Percentiles rank a stretch among this genome's conserved stretches.
Conservation (phyloP, 2,888 invertebrate genomes). For the Eucera pruinosa region DNA sequence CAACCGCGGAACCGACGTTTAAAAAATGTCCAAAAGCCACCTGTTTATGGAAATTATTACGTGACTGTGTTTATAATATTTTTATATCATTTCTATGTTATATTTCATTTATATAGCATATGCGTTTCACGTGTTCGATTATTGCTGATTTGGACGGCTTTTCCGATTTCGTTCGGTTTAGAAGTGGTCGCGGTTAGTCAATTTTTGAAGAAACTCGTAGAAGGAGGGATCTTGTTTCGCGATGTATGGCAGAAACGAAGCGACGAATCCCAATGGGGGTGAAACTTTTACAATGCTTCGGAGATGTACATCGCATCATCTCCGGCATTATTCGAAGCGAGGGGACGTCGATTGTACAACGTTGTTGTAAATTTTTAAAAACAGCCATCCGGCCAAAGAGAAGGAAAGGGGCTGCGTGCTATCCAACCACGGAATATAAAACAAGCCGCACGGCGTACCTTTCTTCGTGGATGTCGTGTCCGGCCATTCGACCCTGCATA, state of each 20-base stretch:
- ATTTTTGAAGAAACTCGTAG: conserved; percentile 21
- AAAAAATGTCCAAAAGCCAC: too few species aligned
- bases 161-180: background rate
- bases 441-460: conserved; percentile 33
- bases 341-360: conserved; percentile 41
- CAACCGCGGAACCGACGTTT: too few species aligned
- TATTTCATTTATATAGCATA: too few species aligned
- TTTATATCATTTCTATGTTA: too few species aligned
- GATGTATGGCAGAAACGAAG: background rate
- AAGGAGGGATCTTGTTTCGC: too few species aligned
- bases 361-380: conserved; percentile 54
- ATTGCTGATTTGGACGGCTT: too few species aligned
- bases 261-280: background rate
- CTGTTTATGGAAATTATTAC: too few species aligned
- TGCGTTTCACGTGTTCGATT: too few species aligned
- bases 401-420: conserved; percentile 17
- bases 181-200: conserved; percentile 1
- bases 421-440: conserved; percentile 58
- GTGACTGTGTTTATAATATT: too few species aligned
- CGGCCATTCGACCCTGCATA: conserved; percentile 57
- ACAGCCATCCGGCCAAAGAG: conserved; percentile 7
- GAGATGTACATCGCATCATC: conserved; percentile 21
- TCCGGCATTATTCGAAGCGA: conserved; percentile 26
- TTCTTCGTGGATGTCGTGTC: conserved; percentile 52
- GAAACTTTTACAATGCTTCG: conserved; percentile 6